phyloP scores from a whole-genome alignment of 2,888 invertebrate species.

The Timema podura region DNA sequence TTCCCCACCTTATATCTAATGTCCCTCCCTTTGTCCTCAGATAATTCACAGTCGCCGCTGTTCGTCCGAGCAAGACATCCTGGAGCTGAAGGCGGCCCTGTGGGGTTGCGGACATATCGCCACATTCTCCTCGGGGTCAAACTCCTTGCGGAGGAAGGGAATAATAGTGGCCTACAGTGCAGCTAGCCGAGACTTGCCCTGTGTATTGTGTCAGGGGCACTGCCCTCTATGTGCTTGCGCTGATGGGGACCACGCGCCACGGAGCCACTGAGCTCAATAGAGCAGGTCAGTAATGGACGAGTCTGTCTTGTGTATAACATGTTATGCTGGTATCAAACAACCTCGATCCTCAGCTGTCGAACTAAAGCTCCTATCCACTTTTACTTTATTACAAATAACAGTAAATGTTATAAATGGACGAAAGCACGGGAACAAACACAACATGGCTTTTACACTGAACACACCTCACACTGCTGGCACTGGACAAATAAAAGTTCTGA shows the following conservation, averaged over 20 bases:
- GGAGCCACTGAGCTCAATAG: constrained; percentile 57
- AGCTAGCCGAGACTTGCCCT: constrained; percentile 72
- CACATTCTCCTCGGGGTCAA: constrained; percentile 68
- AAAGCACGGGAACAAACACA: too few species aligned
- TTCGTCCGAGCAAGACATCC: constrained; percentile 62
- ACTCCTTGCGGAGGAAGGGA: constrained; percentile 57
- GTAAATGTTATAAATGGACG: too few species aligned
- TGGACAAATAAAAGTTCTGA: too few species aligned
- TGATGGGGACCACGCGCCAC: constrained; percentile 76
- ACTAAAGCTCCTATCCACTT: too few species aligned
- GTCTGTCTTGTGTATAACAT: too few species aligned
- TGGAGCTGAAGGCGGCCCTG: constrained; percentile 79
- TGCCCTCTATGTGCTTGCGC: constrained; percentile 81
- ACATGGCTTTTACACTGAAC: too few species aligned
- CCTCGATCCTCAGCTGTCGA: too few species aligned
- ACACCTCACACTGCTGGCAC: too few species aligned
- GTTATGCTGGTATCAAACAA: too few species aligned
- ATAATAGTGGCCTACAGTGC: constrained; percentile 41
- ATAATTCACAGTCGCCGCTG: constrained; percentile 51
- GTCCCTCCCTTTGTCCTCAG: constrained; percentile 39
- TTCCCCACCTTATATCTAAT: too few species aligned
- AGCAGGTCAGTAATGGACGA: constrained; percentile 25
- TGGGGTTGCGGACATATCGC: constrained; percentile 86
- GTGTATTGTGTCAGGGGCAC: constrained; percentile 88
- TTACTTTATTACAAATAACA: too few species aligned